A percentile compares a stretch with the other conserved stretches of the same genome.
Conservation (phyloP, 30 jellyfish, hydroid and myxozoan species). For the Aurelia sp. region DNA sequence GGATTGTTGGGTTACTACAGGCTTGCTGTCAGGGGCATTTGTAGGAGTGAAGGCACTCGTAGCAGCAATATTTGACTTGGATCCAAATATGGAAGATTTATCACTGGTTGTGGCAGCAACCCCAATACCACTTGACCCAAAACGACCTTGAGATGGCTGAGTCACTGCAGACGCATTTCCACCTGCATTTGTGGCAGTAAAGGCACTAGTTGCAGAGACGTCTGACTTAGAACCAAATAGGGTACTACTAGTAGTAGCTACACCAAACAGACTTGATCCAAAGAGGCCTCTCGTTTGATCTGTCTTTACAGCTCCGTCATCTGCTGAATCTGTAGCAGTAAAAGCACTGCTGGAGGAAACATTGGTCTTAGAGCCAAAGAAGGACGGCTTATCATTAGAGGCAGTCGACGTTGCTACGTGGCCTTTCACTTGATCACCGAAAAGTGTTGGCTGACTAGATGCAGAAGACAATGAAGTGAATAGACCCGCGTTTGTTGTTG, state of each 20-base stretch:
- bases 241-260: conserved; percentile 35
- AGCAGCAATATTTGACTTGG: not conserved
- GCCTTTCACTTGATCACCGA: not conserved
- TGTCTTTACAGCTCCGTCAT: too few relatives aligned
- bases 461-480: too few relatives aligned
- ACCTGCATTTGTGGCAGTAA: conserved; percentile 26
- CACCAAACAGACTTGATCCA: conserved; percentile 53
- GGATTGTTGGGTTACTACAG: not conserved
- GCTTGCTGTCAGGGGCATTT: too few relatives aligned
- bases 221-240: conserved; percentile 33
- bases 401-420: too few relatives aligned
- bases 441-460: not conserved
- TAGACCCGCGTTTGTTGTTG: not conserved
- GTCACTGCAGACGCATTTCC: not conserved
- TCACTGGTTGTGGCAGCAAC: conserved; percentile 1
- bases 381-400: too few relatives aligned
- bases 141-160: conserved; percentile 31
- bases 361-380: too few relatives aligned
- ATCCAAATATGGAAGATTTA: conserved; percentile 3
- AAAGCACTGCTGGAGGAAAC: conserved; percentile 1
- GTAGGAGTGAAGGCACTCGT: too few relatives aligned
- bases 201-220: conserved; percentile 45
- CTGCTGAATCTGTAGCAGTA: not conserved
- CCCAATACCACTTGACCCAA: conserved; percentile 43
- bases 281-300: conserved; percentile 4